phyloP scores from a whole-genome alignment of 1,140 invertebrate genomes.

The Heliothis subflexa region DNA sequence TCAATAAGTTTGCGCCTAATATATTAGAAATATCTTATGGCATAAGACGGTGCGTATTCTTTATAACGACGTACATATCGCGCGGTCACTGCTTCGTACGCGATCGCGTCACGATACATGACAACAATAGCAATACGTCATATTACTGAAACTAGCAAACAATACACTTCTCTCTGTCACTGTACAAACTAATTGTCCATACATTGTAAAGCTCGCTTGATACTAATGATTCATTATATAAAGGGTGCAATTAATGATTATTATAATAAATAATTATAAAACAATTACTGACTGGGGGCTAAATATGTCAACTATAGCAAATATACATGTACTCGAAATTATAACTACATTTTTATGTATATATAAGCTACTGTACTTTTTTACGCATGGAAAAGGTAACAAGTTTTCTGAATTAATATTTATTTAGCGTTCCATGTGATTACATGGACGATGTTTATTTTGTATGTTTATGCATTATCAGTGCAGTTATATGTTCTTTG shows the following conservation, averaged over 20 bases:
- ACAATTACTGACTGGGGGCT: slow-evolving; percentile 32
- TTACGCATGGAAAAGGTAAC: slow-evolving; percentile 46
- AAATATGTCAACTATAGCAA: slow-evolving; percentile 21
- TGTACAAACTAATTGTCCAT: not conserved
- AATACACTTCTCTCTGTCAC: too few relatives aligned
- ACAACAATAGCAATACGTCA: not conserved
- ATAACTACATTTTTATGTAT: slow-evolving; percentile 44
- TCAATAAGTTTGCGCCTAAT: not conserved
- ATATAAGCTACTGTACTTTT: slow-evolving; percentile 45
- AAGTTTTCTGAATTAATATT: slow-evolving; percentile 56
- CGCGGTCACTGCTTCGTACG: not conserved
- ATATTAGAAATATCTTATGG: not conserved
- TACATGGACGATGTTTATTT: slow-evolving; percentile 62
- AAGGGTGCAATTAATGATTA: slow-evolving; percentile 48
- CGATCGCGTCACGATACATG: not conserved
- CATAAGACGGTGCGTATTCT: slow-evolving; percentile 1
- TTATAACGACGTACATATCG: not conserved
- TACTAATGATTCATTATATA: slow-evolving; percentile 44
- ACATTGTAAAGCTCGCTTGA: slow-evolving; percentile 28
- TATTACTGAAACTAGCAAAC: too few relatives aligned
- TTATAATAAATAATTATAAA: slow-evolving; percentile 17
- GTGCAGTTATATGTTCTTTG: slow-evolving; percentile 67
- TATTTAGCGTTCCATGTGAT: slow-evolving; percentile 61
- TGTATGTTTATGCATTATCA: slow-evolving; percentile 55
- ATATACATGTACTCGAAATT: slow-evolving; percentile 41